Percentiles rank a stretch among this genome's conserved stretches.
Conservation (phyloP, 2,113 vertebrate genomes). For the Corapipo altera region DNA sequence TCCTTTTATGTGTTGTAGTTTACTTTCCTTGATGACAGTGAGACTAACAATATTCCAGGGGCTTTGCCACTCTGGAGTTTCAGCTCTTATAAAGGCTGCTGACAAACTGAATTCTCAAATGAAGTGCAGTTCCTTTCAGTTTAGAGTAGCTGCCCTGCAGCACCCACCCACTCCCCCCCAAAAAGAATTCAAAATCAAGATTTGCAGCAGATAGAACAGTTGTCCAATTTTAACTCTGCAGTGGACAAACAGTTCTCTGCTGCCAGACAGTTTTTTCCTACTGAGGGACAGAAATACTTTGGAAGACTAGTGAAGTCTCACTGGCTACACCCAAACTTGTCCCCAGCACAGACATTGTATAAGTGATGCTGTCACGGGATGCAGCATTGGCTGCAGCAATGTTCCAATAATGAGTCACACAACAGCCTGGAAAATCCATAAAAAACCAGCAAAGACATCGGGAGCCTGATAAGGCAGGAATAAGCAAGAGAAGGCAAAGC, state of each 20-base stretch:
- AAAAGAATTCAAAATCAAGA: neutral
- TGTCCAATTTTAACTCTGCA: constrained; percentile 2
- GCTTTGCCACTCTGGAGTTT: neutral
- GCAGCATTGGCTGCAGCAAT: constrained; percentile 40
- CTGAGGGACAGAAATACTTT: constrained; percentile 2
- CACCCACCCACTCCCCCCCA: fast-evolving
- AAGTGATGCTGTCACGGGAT: constrained; percentile 61
- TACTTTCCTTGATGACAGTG: neutral
- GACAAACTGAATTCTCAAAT: neutral
- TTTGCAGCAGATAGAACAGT: neutral
- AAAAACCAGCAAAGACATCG: constrained; percentile 10
- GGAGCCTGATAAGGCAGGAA: constrained; percentile 23
- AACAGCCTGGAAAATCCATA: constrained; percentile 55
- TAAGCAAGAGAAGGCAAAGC: neutral
- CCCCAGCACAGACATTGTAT: constrained; percentile 8
- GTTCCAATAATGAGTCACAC: constrained; percentile 70
- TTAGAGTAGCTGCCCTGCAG: neutral
- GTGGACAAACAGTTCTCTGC: neutral
- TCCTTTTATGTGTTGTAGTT: neutral
- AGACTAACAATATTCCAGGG: neutral
- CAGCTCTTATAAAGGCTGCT: neutral
- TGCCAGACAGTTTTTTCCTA: neutral
- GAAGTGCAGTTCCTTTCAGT: neutral
- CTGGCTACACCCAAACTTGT: constrained; percentile 38
- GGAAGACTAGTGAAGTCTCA: neutral